Percentiles rank a stretch among this genome's conserved stretches.
phyloP scores from a whole-genome alignment of 2,113 vertebrate genomes.

The Equus przewalskii region DNA sequence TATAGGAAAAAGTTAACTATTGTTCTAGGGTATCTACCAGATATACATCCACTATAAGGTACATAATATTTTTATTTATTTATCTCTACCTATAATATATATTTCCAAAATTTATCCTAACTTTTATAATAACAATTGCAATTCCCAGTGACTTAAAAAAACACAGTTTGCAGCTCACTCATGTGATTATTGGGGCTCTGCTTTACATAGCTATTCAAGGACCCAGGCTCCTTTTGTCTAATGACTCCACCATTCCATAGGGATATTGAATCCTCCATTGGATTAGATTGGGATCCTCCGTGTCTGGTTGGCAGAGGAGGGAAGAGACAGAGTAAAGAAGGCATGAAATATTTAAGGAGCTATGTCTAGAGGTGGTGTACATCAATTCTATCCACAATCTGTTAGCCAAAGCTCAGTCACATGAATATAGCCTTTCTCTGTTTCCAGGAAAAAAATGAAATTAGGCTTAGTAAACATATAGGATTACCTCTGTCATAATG shows the following conservation, averaged over 20 bases:
- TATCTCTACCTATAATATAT: not conserved
- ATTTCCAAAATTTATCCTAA: not conserved
- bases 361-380: not conserved
- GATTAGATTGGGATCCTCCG: not conserved
- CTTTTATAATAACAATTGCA: not conserved
- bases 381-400: not conserved
- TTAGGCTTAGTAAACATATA: not conserved
- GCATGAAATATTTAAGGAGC: not conserved
- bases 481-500: not conserved
- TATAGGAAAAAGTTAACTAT: not conserved
- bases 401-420: not conserved
- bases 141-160: not conserved
- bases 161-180: not conserved
- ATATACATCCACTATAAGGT: not conserved
- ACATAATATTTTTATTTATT: not conserved
- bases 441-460: not conserved
- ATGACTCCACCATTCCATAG: not conserved
- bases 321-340: not conserved
- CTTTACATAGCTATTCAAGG: not conserved
- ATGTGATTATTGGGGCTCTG: not conserved
- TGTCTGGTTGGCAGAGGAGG: not conserved
- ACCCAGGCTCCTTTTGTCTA: not conserved
- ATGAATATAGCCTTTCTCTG: not conserved
- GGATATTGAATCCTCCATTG: not conserved
- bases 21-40: not conserved